Percentiles rank a stretch among this genome's conserved stretches.
Conservation (phyloP, 2,113 vertebrate species). For the Hypanus sabinus region DNA sequence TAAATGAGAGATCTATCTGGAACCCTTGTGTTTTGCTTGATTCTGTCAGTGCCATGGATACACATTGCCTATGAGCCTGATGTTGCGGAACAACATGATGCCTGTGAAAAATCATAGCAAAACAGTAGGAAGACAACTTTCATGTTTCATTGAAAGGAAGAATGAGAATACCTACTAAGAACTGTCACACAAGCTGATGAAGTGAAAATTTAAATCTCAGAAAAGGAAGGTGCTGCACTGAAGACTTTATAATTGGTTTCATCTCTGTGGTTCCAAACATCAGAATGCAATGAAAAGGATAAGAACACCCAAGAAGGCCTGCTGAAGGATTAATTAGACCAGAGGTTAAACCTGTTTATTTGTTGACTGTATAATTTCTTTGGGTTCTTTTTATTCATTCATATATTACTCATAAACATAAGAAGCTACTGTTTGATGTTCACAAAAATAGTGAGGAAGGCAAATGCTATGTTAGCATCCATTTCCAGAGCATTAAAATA, state of each 20-base stretch:
- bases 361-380: not conserved
- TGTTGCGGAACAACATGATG: conserved; percentile 28
- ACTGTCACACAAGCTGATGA: conserved; percentile 30
- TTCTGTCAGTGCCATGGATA: conserved; percentile 26
- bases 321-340: not conserved
- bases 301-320: too few relatives aligned
- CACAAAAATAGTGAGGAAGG: not conserved
- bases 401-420: not conserved
- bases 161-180: conserved; percentile 1
- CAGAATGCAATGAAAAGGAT: not conserved
- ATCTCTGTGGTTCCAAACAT: too few relatives aligned
- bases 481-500: too few relatives aligned
- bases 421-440: not conserved
- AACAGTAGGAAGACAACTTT: conserved; percentile 28
- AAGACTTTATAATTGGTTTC: not conserved
- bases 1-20: not conserved
- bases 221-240: not conserved
- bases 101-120: conserved; percentile 31
- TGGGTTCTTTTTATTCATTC: not conserved
- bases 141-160: conserved; percentile 24
- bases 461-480: too few relatives aligned
- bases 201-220: conserved; percentile 5
- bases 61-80: conserved; percentile 20
- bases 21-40: not conserved
- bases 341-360: not conserved